A percentile compares a stretch with the other conserved stretches of the same genome.
Evolutionary conservation across 1,140 invertebrate species (phyloP).

Genomic region (Adoxophyes honmai): DNA sequence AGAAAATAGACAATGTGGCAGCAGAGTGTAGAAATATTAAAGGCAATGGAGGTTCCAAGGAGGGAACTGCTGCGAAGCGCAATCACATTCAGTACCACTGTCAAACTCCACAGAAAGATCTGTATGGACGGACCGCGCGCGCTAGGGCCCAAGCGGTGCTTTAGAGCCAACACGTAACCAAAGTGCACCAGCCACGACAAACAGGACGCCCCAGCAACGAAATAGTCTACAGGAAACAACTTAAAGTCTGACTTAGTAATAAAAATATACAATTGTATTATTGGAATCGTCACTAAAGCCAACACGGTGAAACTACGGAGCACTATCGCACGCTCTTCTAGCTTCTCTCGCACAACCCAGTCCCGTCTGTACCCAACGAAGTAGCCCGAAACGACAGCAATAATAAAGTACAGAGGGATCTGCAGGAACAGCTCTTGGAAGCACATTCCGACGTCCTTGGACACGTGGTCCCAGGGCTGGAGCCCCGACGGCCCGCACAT

Average conservation of each 20-base stretch:
- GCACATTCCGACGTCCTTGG: slow-evolving; percentile 86
- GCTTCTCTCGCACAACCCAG: slow-evolving; percentile 76
- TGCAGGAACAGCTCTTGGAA: slow-evolving; percentile 88
- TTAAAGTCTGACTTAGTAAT: slow-evolving; percentile 64
- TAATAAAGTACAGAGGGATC: slow-evolving; percentile 82
- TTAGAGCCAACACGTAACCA: slow-evolving; percentile 83
- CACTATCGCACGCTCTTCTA: slow-evolving; percentile 80
- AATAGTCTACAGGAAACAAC: slow-evolving; percentile 81
- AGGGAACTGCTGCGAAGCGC: slow-evolving; percentile 74
- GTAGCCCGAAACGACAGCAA: slow-evolving; percentile 86
- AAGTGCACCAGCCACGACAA: slow-evolving; percentile 89
- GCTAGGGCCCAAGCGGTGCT: slow-evolving; percentile 80
- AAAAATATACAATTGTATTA: slow-evolving; percentile 81
- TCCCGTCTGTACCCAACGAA: slow-evolving; percentile 82
- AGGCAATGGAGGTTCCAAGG: slow-evolving; percentile 54
- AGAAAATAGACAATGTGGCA: slow-evolving; percentile 79
- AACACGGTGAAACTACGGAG: slow-evolving; percentile 80
- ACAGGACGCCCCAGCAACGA: slow-evolving; percentile 82
- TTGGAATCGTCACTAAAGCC: slow-evolving; percentile 80
- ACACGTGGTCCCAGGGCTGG: slow-evolving; percentile 80
- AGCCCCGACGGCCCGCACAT: slow-evolving; percentile 84
- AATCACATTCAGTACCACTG: slow-evolving; percentile 80
- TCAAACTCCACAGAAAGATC: slow-evolving; percentile 81
- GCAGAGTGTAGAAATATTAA: slow-evolving; percentile 74
- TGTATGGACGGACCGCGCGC: slow-evolving; percentile 84